Conservation (phyloP, 2,797 vertebrate genomes). For the Cetoscarus ocellatus region DNA sequence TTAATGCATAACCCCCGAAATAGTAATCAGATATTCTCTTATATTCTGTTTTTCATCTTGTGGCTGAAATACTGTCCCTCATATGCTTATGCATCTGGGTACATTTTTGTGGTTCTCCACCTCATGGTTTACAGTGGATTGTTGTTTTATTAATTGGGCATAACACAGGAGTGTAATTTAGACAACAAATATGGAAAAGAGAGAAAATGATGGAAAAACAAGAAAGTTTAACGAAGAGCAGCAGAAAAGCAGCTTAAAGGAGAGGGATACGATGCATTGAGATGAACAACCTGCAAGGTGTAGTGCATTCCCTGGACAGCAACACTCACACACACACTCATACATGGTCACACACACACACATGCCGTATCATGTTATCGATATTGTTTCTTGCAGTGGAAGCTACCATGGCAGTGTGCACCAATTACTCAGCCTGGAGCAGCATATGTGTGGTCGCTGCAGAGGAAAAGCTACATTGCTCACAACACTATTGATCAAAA, state of each 20-base stretch:
- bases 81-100: no score
- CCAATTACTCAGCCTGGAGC: slow-evolving; percentile 72
- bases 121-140: no score
- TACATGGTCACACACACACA: slow-evolving; percentile 20
- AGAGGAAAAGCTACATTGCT: slow-evolving; percentile 56
- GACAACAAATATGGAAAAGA: not conserved
- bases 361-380: slow-evolving; percentile 61
- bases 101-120: no score
- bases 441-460: slow-evolving; percentile 52
- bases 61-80: no score
- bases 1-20: no score
- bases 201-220: no score
- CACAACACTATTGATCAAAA: slow-evolving; percentile 71
- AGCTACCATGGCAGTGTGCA: slow-evolving; percentile 55
- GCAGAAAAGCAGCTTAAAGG: slow-evolving; percentile 9
- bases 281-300: slow-evolving; percentile 48
- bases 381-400: slow-evolving; percentile 63
- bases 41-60: no score
- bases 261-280: slow-evolving; percentile 10
- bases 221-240: not conserved
- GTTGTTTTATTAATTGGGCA: no score
- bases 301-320: slow-evolving; percentile 49
- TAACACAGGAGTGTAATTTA: not conserved
- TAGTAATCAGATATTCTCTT: no score
- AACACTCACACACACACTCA: slow-evolving; percentile 40